A percentile compares a stretch with the other conserved stretches of the same genome.
Conservation (phyloP, 2,888 invertebrate species). For the Pristionchus exspectatus region DNA sequence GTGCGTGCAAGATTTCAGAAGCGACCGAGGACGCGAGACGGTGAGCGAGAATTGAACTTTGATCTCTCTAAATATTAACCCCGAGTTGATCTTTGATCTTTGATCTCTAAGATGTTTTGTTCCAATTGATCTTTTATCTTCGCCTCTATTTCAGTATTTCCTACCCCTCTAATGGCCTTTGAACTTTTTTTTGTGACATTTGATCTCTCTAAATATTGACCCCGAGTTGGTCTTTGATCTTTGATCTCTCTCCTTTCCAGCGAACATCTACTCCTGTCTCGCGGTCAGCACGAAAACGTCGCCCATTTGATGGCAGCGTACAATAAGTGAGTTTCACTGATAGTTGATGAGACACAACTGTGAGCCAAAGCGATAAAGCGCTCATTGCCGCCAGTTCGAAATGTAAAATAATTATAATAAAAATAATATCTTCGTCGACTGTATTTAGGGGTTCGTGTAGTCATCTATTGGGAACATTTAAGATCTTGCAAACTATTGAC, state of each 20-base stretch:
- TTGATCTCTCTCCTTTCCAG: neutral
- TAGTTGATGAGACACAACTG: neutral
- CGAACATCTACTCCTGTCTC: constrained; percentile 37
- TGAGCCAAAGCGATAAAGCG: too few species aligned
- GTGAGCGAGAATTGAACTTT: neutral
- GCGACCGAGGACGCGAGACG: constrained; percentile 49
- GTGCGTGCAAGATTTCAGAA: constrained; percentile 51
- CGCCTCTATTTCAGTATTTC: too few species aligned
- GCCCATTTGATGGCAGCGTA: constrained; percentile 82
- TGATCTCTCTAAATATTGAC: neutral
- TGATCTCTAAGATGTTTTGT: too few species aligned
- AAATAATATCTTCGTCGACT: too few species aligned
- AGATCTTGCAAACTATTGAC: too few species aligned
- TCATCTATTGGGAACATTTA: too few species aligned
- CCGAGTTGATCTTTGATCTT: neutral
- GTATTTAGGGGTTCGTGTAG: too few species aligned
- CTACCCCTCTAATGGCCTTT: too few species aligned
- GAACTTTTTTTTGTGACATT: neutral
- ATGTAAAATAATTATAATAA: too few species aligned
- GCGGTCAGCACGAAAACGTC: constrained; percentile 89
- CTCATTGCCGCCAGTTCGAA: too few species aligned
- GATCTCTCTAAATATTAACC: neutral
- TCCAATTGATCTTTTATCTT: too few species aligned
- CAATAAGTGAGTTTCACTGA: constrained; percentile 82
- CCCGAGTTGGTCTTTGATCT: neutral